phyloP scores from a whole-genome alignment of 2,797 vertebrate genomes.

The Chelon auratus region DNA sequence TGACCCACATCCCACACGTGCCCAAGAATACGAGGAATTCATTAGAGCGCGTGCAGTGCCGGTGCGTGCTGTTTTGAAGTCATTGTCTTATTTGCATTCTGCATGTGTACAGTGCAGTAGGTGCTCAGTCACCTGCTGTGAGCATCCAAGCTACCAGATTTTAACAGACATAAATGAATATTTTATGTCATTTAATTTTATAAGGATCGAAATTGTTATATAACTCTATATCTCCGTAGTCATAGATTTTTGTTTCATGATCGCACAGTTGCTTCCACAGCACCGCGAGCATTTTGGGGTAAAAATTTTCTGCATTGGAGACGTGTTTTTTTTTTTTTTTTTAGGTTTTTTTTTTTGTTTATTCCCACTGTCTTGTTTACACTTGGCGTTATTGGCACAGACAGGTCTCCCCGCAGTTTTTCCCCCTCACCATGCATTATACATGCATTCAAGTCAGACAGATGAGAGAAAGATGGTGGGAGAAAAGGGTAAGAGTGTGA shows the following conservation, averaged over 20 bases:
- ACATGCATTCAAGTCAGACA: conserved; percentile 76
- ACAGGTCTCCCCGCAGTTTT: conserved; percentile 74
- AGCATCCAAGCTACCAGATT: conserved; percentile 19
- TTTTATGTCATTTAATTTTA: conserved; percentile 49
- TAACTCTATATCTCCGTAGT: not conserved
- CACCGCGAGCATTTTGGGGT: conserved; percentile 1
- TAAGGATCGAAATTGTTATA: conserved; percentile 28
- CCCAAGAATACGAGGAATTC: conserved; percentile 64
- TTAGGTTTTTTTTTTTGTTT: not conserved
- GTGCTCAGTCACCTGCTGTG: conserved; percentile 4
- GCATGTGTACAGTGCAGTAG: not conserved
- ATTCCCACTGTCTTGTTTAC: conserved; percentile 71
- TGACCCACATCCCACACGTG: conserved; percentile 73
- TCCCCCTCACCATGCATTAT: conserved; percentile 80
- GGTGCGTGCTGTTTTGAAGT: conserved; percentile 50
- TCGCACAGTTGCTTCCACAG: conserved; percentile 1
- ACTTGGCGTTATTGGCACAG: conserved; percentile 77
- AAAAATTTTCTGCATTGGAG: conserved; percentile 13
- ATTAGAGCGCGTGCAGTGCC: conserved; percentile 48
- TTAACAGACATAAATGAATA: conserved; percentile 41
- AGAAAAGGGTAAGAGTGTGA: conserved; percentile 49
- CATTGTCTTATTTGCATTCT: conserved; percentile 24
- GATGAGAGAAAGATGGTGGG: conserved; percentile 64
- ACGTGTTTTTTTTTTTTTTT: conserved; percentile 3
- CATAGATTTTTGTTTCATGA: conserved; percentile 5